phyloP scores from a whole-genome alignment of 2,113 vertebrate genomes.

The Podarcis raffonei region DNA sequence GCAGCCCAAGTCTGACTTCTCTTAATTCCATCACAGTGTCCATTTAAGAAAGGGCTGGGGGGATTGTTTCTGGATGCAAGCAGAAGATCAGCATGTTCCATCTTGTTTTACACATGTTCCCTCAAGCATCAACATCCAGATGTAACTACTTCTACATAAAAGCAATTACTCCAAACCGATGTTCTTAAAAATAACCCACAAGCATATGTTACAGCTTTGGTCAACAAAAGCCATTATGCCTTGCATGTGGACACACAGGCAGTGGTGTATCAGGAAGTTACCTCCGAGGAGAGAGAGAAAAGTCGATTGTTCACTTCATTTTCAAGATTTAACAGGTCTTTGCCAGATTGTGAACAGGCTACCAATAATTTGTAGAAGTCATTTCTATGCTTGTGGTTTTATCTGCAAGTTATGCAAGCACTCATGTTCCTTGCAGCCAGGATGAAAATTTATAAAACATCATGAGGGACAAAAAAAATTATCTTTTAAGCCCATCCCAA shows the following conservation, averaged over 20 bases:
- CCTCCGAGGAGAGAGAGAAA: not conserved
- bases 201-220: not conserved
- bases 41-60: not conserved
- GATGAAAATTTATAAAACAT: not conserved
- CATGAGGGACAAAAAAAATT: not conserved
- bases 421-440: not conserved
- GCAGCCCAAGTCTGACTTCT: not conserved
- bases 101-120: conserved; percentile 35
- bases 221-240: conserved; percentile 35
- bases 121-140: conserved; percentile 43
- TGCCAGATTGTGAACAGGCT: not conserved
- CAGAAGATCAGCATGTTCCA: conserved; percentile 56
- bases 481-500: not conserved
- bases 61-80: not conserved
- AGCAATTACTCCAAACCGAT: conserved; percentile 19
- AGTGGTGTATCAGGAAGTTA: not conserved
- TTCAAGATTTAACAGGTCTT: not conserved
- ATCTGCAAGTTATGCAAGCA: not conserved
- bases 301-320: not conserved
- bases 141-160: conserved; percentile 43
- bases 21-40: not conserved
- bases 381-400: not conserved
- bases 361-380: not conserved
- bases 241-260: not conserved
- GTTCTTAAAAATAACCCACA: conserved; percentile 42